phyloP scores from a whole-genome alignment of 2,797 vertebrate genomes.

The Orestias chungarensis region DNA sequence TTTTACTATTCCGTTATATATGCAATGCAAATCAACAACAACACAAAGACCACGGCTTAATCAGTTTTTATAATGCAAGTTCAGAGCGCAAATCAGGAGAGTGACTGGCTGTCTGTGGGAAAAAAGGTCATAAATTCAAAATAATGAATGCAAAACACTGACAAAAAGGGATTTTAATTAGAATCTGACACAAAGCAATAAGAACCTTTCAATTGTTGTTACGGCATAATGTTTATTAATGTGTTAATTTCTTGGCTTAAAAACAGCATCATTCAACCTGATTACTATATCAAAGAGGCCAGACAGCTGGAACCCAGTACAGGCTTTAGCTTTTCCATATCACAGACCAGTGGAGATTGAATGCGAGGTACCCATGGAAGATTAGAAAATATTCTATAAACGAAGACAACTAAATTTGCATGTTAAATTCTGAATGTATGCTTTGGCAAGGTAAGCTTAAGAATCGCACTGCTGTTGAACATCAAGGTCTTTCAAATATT shows the following conservation, averaged over 20 bases:
- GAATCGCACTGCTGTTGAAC: neutral
- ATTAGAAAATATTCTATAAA: constrained; percentile 2
- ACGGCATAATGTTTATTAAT: constrained; percentile 77
- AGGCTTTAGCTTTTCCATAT: constrained; percentile 33
- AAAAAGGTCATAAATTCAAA: constrained; percentile 61
- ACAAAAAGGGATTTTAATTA: constrained; percentile 76
- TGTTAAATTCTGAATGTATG: neutral
- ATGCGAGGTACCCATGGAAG: constrained; percentile 5
- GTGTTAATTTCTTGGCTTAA: constrained; percentile 64
- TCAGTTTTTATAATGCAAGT: constrained; percentile 56
- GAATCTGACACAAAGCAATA: constrained; percentile 61
- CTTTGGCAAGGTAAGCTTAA: neutral
- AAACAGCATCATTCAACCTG: constrained; percentile 49
- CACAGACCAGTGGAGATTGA: constrained; percentile 44
- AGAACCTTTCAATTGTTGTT: constrained; percentile 71
- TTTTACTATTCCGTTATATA: constrained; percentile 64
- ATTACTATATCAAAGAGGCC: constrained; percentile 65
- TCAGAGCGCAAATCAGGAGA: constrained; percentile 47
- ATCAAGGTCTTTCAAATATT: neutral
- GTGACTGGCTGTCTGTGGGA: constrained; percentile 39
- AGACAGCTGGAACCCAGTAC: constrained; percentile 35
- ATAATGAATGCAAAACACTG: constrained; percentile 67
- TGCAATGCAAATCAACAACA: constrained; percentile 70
- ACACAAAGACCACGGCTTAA: constrained; percentile 64
- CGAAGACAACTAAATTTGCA: constrained; percentile 1